Base-by-base conservation (phyloP, 2,888 invertebrate genomes). In the Athalia circularis region DNA sequence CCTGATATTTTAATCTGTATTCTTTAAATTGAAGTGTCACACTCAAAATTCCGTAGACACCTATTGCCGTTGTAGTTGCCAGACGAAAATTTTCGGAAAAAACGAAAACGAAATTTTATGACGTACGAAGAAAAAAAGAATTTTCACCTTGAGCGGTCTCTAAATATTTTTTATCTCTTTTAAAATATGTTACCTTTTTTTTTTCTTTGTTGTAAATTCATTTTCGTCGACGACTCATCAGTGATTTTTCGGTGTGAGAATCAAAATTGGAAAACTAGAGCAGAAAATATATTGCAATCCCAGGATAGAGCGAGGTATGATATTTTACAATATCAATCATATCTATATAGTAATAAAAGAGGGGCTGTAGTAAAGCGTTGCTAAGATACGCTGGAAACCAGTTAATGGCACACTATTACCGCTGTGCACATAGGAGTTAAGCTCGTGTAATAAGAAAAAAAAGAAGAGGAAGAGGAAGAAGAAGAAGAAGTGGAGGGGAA, bases 241-340 rank as follows among this genome's bases (percentile, higher is more conserved):
- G 29, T 29, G 29, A 29, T 2, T 29, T 29, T 29, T 29, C 29
- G 29, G 29, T 0, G 29, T 29, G 29, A 29, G 29, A 29, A 29
- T 29, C 29, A 29, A 29, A 29, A 29, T 29, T n/a, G 7, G 29
- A 54, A 54, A 54, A 54, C 54, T 54, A 11, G 9, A 11, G n/a
- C 29, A 68, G 11, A 43, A 15, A n/a, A 11, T n/a, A 5, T 11
- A 13, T 13, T 13, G 11, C 45, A 45, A 59, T 11, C 52, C 11
- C 13, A 15, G 59, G 59, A n/a, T 5, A 8, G 64, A 29, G 72
- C 15, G 72, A 29, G 47, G 75, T 48, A 9, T 13, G 79, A 86
- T 87, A 87, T 87, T 87, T 87, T 86, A 86, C 82, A 86, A 83
- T 87, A 88, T 88, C 87, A 87, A 88, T 88, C 88, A 88, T 86